phyloP scores from a whole-genome alignment of 1,140 invertebrate species.

The Chrysopa pallens region DNA sequence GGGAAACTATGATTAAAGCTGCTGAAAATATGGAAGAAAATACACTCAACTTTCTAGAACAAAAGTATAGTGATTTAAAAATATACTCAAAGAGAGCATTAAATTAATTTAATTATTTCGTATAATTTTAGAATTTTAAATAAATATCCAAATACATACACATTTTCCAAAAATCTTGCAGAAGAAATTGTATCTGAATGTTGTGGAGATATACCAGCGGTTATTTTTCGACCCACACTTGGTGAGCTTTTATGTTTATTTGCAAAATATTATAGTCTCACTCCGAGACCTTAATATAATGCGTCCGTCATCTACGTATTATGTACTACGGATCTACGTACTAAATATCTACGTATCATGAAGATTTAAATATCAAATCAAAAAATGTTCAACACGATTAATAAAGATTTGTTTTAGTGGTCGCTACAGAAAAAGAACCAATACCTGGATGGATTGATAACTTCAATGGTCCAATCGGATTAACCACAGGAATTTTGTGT shows the following conservation, averaged over 20 bases:
- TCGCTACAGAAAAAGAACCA: constrained; percentile 2
- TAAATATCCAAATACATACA: neutral
- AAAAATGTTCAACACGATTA: no score
- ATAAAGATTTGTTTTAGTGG: constrained; percentile 3
- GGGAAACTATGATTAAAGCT: constrained; percentile 10
- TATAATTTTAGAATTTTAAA: no score
- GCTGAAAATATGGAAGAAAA: constrained; percentile 4
- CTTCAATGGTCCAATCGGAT: constrained; percentile 38
- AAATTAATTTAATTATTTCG: no score
- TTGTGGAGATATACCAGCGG: neutral
- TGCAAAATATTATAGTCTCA: no score
- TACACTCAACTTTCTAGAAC: constrained; percentile 2
- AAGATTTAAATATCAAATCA: no score
- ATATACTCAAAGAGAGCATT: no score
- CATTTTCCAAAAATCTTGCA: neutral
- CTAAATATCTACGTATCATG: no score
- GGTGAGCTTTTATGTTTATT: no score
- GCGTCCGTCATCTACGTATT: no score
- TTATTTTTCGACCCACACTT: constrained; percentile 35
- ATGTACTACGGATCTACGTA: no score
- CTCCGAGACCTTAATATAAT: no score
- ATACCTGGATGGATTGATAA: constrained; percentile 39
- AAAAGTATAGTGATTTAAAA: constrained; percentile 1
- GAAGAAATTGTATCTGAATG: neutral
- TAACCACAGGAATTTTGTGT: constrained; percentile 37